Conservation (phyloP, 2,797 vertebrate species). For the Parauchenoglanis ngamensis region DNA sequence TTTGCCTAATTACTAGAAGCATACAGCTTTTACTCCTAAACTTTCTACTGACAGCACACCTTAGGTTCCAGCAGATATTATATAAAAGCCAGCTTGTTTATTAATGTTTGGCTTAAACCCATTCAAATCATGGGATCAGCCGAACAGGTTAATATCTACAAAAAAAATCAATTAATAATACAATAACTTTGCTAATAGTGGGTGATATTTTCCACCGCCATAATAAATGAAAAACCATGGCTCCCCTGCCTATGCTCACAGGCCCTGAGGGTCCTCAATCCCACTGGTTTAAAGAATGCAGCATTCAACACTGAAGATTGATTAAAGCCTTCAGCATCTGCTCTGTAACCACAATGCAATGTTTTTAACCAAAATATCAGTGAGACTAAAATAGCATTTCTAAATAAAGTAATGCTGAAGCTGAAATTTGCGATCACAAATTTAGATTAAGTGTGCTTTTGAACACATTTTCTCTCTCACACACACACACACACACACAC, state of each 20-base stretch:
- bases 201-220: too few relatives aligned
- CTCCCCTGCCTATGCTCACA: neutral
- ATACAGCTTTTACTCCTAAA: neutral
- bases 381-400: neutral
- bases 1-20: neutral
- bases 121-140: neutral
- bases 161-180: neutral
- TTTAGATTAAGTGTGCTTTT: slow-evolving; percentile 20
- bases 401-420: neutral
- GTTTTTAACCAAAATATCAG: neutral
- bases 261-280: neutral
- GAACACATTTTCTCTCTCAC: neutral
- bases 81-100: too few relatives aligned
- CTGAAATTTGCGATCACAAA: slow-evolving; percentile 22
- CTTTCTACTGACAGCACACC: neutral
- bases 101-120: neutral
- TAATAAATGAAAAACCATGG: neutral
- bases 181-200: neutral
- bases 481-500: slow-evolving; percentile 21
- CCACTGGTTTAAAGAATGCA: neutral
- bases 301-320: neutral
- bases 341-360: neutral
- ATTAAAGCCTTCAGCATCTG: neutral
- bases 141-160: neutral
- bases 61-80: neutral